phyloP scores from a whole-genome alignment of 1,140 invertebrate species.

The Aphaenogaster ashmeadi region DNA sequence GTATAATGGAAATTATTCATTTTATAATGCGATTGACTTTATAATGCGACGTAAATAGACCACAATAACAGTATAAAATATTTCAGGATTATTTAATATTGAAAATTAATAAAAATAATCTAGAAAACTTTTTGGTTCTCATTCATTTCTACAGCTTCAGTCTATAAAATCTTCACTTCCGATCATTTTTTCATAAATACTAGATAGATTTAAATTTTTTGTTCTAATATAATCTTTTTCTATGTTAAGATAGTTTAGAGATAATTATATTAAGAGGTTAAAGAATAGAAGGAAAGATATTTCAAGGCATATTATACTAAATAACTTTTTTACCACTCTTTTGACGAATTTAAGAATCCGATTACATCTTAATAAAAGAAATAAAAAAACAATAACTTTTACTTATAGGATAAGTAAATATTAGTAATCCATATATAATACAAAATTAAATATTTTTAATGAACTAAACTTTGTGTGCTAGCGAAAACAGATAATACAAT shows the following conservation, averaged over 20 bases:
- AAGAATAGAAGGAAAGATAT: not conserved
- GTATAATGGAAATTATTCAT: not conserved
- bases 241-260: not conserved
- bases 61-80: not conserved
- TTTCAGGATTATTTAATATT: not conserved
- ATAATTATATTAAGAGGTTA: not conserved
- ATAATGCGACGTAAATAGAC: not conserved
- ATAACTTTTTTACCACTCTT: not conserved
- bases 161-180: not conserved
- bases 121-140: not conserved
- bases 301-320: not conserved
- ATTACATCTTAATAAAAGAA: constrained; percentile 18
- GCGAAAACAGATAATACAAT: not conserved
- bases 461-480: not conserved
- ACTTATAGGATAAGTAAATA: not conserved
- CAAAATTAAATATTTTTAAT: not conserved
- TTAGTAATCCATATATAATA: not conserved
- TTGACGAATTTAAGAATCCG: not conserved
- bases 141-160: not conserved
- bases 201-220: not conserved
- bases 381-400: not conserved
- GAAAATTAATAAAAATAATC: not conserved
- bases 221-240: not conserved
- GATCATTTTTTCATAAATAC: constrained; percentile 8
- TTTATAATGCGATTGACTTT: not conserved